Percentiles rank a stretch among this genome's conserved stretches.
Conservation (phyloP, 2,888 invertebrate species). For the Ferrisia virgata region DNA sequence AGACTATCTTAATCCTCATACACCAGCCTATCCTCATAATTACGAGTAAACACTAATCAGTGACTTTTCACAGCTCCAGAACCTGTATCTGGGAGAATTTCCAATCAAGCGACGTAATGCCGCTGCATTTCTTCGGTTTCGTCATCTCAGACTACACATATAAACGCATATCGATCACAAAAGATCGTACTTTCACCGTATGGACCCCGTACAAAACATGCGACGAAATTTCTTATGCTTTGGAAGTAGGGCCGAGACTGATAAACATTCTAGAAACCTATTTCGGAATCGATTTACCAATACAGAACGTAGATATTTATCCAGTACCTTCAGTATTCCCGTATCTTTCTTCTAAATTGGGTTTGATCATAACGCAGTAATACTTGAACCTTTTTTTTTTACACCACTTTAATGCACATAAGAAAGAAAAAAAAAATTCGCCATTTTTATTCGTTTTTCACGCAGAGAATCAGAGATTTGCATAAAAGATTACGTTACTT, state of each 20-base stretch:
- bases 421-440: not conserved
- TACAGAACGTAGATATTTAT: not conserved
- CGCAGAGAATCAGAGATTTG: not conserved
- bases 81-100: conserved; percentile 39
- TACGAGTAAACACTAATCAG: not conserved
- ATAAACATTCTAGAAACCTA: conserved; percentile 2
- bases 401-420: not conserved
- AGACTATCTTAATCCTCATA: too few relatives aligned
- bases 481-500: not conserved
- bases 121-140: conserved; percentile 34
- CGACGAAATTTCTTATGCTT: not conserved
- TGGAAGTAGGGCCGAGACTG: not conserved
- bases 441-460: not conserved
- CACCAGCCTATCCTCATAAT: too few relatives aligned
- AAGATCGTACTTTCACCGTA: not conserved
- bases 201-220: not conserved
- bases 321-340: conserved; percentile 24
- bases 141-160: conserved; percentile 19
- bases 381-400: not conserved
- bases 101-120: not conserved
- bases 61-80: not conserved
- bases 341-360: conserved; percentile 26
- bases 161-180: not conserved
- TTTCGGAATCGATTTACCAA: conserved; percentile 28
- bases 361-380: conserved; percentile 30